A percentile compares a stretch with the other conserved stretches of the same genome.
These are phyloP conservation scores for Callitettix versicolor DNA, from an alignment of 1,140 invertebrate genomes.

Conservation along the genomic window DNA sequence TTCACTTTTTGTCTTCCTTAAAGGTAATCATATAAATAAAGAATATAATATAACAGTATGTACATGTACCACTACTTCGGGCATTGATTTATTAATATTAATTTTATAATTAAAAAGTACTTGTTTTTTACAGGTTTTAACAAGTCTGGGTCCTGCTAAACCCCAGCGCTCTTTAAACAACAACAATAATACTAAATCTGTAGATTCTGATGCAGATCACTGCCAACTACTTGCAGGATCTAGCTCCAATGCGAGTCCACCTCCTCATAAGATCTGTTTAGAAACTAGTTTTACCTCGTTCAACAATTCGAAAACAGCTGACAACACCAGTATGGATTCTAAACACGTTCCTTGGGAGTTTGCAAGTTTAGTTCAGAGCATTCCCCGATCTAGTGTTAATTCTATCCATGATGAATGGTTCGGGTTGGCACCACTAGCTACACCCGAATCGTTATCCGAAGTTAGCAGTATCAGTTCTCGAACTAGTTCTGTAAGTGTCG, in stretches of 20 bases:
- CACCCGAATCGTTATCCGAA: slow-evolving; percentile 75
- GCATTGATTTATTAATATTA: no score
- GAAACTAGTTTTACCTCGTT: slow-evolving; percentile 60
- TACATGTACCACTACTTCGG: no score
- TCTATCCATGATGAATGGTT: slow-evolving; percentile 51
- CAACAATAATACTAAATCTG: slow-evolving; percentile 21
- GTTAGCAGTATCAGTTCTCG: slow-evolving; percentile 52
- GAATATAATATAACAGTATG: no score
- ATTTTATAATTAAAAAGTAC: no score
- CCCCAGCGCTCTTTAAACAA: slow-evolving; percentile 43
- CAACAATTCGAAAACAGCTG: slow-evolving; percentile 9
- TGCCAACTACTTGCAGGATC: slow-evolving; percentile 30
- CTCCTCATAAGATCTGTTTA: slow-evolving; percentile 48
- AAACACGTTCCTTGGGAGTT: slow-evolving; percentile 29
- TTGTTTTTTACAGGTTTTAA: slow-evolving; percentile 60
- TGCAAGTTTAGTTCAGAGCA: slow-evolving; percentile 22
- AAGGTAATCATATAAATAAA: no score
- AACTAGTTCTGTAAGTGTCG: slow-evolving; percentile 2
- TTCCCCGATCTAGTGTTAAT: slow-evolving; percentile 30
- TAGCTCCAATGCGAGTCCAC: slow-evolving; percentile 34
- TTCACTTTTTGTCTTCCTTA: no score
- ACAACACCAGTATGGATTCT: slow-evolving; percentile 18
- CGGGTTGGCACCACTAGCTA: slow-evolving; percentile 65
- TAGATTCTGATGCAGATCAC: slow-evolving; percentile 25
- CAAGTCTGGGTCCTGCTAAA: slow-evolving; percentile 57